These are phyloP conservation scores for Zygothrica quintamaculata DNA, from an alignment of 2,888 invertebrate genomes.

Conservation along the genomic window DNA sequence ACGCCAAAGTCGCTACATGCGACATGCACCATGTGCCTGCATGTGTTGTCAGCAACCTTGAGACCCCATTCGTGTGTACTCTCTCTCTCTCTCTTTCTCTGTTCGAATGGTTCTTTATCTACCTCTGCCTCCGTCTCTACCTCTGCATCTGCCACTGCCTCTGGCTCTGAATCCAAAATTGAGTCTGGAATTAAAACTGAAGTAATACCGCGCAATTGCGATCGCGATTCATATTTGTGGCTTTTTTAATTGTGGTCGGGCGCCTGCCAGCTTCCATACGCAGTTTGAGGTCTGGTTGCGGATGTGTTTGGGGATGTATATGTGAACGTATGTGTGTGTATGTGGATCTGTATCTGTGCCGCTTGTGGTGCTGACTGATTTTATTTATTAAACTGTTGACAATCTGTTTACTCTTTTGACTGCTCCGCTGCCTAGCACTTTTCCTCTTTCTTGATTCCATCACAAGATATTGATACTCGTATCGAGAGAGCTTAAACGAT, in stretches of 20 bases:
- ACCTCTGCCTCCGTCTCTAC: conserved; percentile 15
- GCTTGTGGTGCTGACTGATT: conserved; percentile 66
- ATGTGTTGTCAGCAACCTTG: conserved; percentile 47
- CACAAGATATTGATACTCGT: conserved; percentile 60
- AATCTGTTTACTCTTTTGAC: conserved; percentile 56
- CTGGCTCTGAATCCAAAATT: conserved; percentile 23
- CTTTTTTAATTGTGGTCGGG: conserved; percentile 68
- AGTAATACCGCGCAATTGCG: conserved; percentile 38
- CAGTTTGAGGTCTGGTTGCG: conserved; percentile 14
- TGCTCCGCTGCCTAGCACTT: conserved; percentile 45
- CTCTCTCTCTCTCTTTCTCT: no score
- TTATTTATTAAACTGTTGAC: conserved; percentile 82
- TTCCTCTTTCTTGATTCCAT: conserved; percentile 36
- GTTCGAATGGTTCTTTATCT: conserved; percentile 29
- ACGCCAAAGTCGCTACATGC: conserved; percentile 21
- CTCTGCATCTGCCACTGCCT: conserved; percentile 12
- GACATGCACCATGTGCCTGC: conserved; percentile 12
- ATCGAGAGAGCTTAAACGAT: conserved; percentile 58
- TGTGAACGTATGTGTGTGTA: no score
- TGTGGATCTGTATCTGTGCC: conserved; percentile 34
- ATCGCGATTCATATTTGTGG: conserved; percentile 32
- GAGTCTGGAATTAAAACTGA: conserved; percentile 16
- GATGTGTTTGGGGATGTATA: conserved; percentile 43
- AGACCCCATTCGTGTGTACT: conserved; percentile 15
- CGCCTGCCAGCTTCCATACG: conserved; percentile 32